Percentiles rank a stretch among this genome's conserved stretches.
These are phyloP conservation scores for Acropora yongei DNA, from an alignment of 64 coral and sea anemone species.

Conservation along the genomic window DNA sequence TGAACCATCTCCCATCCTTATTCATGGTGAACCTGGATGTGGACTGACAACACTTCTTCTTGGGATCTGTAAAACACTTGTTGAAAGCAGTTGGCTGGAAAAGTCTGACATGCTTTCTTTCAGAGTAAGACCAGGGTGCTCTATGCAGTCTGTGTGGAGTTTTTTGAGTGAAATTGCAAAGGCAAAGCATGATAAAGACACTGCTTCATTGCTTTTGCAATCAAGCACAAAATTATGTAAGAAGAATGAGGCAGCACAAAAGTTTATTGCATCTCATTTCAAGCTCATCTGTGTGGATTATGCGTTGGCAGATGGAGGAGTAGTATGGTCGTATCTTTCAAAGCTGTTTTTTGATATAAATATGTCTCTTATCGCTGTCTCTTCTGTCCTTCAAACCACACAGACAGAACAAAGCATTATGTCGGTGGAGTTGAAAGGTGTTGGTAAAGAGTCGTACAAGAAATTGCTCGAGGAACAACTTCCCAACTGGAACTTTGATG, in stretches of 20 bases:
- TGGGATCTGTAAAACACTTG: constrained; percentile 43
- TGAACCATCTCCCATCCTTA: background rate
- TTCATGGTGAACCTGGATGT: constrained; percentile 79
- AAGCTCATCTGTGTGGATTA: constrained; percentile 81
- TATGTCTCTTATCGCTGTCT: constrained; percentile 3
- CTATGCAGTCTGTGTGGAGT: constrained; percentile 70
- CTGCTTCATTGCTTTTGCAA: constrained; percentile 63
- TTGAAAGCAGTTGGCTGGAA: constrained; percentile 12
- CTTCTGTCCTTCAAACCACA: background rate
- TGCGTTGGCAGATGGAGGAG: constrained; percentile 46
- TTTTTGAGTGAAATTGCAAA: constrained; percentile 75
- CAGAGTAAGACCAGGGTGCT: constrained; percentile 35
- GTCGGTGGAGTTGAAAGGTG: constrained; percentile 8
- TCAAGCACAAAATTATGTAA: constrained; percentile 56
- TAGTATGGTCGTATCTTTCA: constrained; percentile 41
- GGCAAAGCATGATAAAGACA: constrained; percentile 76
- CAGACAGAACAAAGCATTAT: background rate
- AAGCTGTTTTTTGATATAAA: constrained; percentile 18
- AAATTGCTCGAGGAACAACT: background rate
- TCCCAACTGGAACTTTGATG: background rate
- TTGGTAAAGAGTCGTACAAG: constrained; percentile 34
- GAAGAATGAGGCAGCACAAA: constrained; percentile 57
- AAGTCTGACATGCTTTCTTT: constrained; percentile 38
- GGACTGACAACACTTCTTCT: constrained; percentile 65
- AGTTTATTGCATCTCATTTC: constrained; percentile 58